Evolutionary conservation across 2,888 invertebrate genomes (phyloP).

Genomic region (Halictus ligatus): DNA sequence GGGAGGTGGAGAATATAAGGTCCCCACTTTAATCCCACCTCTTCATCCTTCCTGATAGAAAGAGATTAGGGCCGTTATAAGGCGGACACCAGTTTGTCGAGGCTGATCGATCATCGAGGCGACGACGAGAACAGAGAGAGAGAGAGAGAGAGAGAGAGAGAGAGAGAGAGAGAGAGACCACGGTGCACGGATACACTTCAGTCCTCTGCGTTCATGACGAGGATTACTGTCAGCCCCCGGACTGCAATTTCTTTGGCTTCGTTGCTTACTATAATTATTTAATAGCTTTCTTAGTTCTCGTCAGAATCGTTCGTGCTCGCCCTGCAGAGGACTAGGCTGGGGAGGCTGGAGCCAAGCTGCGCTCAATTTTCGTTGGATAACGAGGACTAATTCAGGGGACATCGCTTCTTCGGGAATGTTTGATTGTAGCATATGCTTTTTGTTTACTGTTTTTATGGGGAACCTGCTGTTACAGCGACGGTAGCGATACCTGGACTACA

Average conservation of each 20-base stretch:
- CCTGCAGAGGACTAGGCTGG: neutral
- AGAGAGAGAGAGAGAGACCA: neutral
- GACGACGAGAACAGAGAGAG: constrained; percentile 40
- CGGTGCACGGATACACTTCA: constrained; percentile 34
- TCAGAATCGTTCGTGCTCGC: constrained; percentile 13
- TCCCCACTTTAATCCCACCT: constrained; percentile 49
- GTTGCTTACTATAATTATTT: constrained; percentile 58
- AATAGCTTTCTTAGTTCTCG: constrained; percentile 43
- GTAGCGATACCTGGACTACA: constrained; percentile 6
- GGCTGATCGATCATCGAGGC: constrained; percentile 69
- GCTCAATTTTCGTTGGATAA: neutral
- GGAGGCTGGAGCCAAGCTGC: neutral
- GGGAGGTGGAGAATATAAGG: constrained; percentile 34
- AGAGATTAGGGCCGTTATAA: constrained; percentile 75
- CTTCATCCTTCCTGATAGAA: constrained; percentile 59
- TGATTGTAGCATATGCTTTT: neutral
- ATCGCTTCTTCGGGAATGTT: constrained; percentile 1
- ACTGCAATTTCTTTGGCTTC: constrained; percentile 45
- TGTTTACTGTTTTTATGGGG: neutral
- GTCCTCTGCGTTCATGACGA: constrained; percentile 36
- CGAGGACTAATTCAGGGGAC: constrained; percentile 10
- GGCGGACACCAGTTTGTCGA: constrained; percentile 64
- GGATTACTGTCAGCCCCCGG: constrained; percentile 55
- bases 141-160: neutral
- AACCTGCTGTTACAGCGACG: neutral